Evolutionary conservation across 1,140 invertebrate genomes (phyloP).

Genomic region (Cydia pomonella): DNA sequence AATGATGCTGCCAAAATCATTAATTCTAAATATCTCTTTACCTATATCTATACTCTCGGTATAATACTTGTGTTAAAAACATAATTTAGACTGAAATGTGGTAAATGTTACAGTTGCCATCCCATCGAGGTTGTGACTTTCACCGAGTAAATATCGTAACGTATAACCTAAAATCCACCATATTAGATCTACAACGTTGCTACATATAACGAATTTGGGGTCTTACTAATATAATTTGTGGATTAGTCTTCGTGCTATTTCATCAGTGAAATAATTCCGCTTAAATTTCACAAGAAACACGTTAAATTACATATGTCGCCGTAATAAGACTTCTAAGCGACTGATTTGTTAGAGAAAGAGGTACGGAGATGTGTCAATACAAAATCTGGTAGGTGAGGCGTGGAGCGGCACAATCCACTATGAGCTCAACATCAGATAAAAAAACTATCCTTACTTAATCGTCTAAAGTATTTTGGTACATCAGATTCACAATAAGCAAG

Average conservation of each 20-base stretch:
- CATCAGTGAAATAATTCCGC: not conserved
- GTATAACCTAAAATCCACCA: not conserved
- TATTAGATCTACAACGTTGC: not conserved
- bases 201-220: not conserved
- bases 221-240: not conserved
- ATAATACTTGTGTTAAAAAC: not conserved
- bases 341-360: too few relatives aligned
- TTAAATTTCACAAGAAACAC: not conserved
- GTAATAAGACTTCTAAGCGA: too few relatives aligned
- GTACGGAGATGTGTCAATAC: too few relatives aligned
- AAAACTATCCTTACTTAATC: too few relatives aligned
- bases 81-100: conserved; percentile 12
- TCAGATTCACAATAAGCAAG: too few relatives aligned
- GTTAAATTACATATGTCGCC: too few relatives aligned
- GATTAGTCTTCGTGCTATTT: not conserved
- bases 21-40: conserved; percentile 16
- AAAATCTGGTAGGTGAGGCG: too few relatives aligned
- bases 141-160: not conserved
- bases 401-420: too few relatives aligned
- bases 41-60: not conserved
- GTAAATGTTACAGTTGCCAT: conserved; percentile 34
- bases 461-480: too few relatives aligned
- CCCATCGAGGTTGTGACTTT: conserved; percentile 37
- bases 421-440: too few relatives aligned
- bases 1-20: conserved; percentile 38